Evolutionary conservation across 2,888 invertebrate species (phyloP).

Genomic region (Coleophora deauratella): DNA sequence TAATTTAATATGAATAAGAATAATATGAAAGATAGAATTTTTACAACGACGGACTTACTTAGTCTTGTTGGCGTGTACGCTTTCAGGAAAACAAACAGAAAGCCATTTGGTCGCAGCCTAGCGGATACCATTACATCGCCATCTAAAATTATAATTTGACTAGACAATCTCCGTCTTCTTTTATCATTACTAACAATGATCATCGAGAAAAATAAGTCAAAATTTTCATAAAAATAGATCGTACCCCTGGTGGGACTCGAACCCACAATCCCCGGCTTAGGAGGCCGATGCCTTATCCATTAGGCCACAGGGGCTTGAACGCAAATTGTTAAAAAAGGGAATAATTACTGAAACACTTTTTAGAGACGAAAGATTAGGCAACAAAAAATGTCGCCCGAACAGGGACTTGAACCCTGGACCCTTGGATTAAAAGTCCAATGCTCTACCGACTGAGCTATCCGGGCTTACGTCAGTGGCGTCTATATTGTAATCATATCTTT

Average conservation of each 20-base stretch:
- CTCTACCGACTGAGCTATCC: conserved; percentile 76
- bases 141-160: too few species aligned
- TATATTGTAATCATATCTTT: too few species aligned
- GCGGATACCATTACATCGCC: conserved; percentile 18
- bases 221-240: too few species aligned
- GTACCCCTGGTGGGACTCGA: conserved; percentile 84
- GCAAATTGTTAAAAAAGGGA: not conserved
- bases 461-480: conserved; percentile 37
- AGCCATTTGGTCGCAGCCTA: conserved; percentile 26
- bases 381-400: conserved; percentile 40
- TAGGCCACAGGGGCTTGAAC: conserved; percentile 19
- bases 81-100: conserved; percentile 29
- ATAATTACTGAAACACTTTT: not conserved
- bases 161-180: too few species aligned
- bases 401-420: conserved; percentile 76
- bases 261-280: conserved; percentile 85
- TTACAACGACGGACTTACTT: conserved; percentile 13
- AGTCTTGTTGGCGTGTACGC: conserved; percentile 20
- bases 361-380: not conserved
- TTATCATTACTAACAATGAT: too few species aligned
- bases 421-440: conserved; percentile 75
- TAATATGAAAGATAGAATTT: conserved; percentile 1
- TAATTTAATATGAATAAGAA: not conserved
- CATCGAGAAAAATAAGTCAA: too few species aligned
- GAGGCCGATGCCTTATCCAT: conserved; percentile 79